Evolutionary conservation across 92 coral and sea anemone genomes (phyloP).

Genomic region (Paragorgia papillata): DNA sequence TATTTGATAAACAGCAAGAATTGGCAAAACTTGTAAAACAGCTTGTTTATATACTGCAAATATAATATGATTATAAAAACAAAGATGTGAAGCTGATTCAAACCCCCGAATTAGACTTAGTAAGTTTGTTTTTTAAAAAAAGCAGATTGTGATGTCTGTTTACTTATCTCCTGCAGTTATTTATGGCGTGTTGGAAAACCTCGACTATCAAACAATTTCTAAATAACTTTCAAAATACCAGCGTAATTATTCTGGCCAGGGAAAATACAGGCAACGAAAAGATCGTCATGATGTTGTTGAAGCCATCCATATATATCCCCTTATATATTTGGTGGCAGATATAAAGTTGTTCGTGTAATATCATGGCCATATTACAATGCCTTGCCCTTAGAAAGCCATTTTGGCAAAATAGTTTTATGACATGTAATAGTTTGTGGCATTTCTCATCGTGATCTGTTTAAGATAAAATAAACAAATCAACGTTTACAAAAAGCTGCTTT

Average conservation of each 20-base stretch:
- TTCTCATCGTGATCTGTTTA: constrained; percentile 44
- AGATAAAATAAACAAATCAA: constrained; percentile 43
- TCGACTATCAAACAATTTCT: background rate
- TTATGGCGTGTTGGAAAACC: constrained; percentile 11
- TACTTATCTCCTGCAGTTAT: constrained; percentile 30
- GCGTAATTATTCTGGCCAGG: background rate
- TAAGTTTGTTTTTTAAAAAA: constrained; percentile 15
- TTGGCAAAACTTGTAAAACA: no score
- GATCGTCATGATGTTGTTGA: no score
- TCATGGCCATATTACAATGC: no score
- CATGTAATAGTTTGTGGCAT: constrained; percentile 41
- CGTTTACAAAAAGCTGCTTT: constrained; percentile 47
- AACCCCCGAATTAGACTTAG: constrained; percentile 36
- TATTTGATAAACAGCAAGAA: no score
- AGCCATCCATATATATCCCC: no score
- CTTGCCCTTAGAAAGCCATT: background rate
- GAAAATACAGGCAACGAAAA: background rate
- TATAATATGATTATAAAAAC: constrained; percentile 27
- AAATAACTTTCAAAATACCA: background rate
- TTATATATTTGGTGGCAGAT: no score
- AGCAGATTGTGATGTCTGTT: constrained; percentile 32
- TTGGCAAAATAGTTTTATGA: constrained; percentile 19
- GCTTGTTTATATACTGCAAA: no score
- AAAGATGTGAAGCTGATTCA: constrained; percentile 35
- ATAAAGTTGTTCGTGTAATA: no score